Conservation (phyloP, 1,140 invertebrate genomes). For the Ostrea edulis region DNA sequence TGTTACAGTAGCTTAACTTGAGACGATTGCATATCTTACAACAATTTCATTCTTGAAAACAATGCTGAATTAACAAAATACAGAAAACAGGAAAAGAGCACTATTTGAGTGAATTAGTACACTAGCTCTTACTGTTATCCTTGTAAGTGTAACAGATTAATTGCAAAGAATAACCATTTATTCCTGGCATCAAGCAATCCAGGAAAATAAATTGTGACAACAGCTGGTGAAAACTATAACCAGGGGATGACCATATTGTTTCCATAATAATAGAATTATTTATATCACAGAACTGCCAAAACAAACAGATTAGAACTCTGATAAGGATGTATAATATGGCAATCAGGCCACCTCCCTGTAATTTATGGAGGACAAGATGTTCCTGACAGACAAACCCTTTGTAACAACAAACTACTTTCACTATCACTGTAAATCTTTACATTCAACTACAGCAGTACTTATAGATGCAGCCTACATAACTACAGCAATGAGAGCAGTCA, state of each 20-base stretch:
- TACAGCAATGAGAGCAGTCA: neutral
- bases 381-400: neutral
- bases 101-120: too few relatives aligned
- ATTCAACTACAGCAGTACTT: neutral
- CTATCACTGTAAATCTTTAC: neutral
- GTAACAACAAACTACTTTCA: neutral
- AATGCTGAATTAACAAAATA: too few relatives aligned
- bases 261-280: neutral
- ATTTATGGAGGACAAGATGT: conserved; percentile 1
- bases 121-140: too few relatives aligned
- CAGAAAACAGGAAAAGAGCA: too few relatives aligned
- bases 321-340: neutral
- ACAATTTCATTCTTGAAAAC: too few relatives aligned
- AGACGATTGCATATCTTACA: too few relatives aligned
- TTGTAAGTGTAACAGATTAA: too few relatives aligned
- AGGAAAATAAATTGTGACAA: neutral
- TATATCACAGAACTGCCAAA: neutral
- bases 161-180: too few relatives aligned
- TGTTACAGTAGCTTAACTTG: too few relatives aligned
- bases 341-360: neutral
- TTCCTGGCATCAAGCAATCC: too few relatives aligned
- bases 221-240: neutral
- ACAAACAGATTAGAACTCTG: neutral
- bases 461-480: neutral
- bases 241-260: neutral